A percentile compares a stretch with the other conserved stretches of the same genome.
Evolutionary conservation across 2,113 vertebrate species (phyloP).

Genomic region (rabbit (Oryctolagus cuniculus)): DNA sequence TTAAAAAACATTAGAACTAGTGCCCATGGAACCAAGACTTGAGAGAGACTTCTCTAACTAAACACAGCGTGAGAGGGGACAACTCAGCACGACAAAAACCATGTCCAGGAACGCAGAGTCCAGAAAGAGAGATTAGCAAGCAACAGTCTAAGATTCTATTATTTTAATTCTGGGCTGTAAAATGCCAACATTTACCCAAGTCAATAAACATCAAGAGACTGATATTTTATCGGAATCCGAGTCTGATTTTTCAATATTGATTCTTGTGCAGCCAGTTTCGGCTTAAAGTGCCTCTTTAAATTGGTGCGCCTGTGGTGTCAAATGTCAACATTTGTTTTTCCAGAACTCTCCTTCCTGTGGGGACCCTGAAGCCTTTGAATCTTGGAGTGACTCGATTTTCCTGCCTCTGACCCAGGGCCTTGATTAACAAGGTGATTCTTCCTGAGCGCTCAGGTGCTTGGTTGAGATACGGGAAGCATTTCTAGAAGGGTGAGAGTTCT

Average conservation of each 20-base stretch:
- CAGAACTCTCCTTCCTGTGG: constrained; percentile 68
- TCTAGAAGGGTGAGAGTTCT: not conserved
- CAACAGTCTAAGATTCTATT: constrained; percentile 58
- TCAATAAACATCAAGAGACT: constrained; percentile 79
- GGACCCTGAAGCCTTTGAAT: constrained; percentile 44
- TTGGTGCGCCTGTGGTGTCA: constrained; percentile 63
- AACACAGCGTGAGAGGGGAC: not conserved
- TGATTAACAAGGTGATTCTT: not conserved
- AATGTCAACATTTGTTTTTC: constrained; percentile 78
- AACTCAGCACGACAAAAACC: constrained; percentile 23
- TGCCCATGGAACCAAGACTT: not conserved
- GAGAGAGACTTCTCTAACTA: constrained; percentile 35
- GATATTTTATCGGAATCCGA: constrained; percentile 76
- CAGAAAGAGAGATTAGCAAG: constrained; percentile 70
- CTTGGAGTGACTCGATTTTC: constrained; percentile 12
- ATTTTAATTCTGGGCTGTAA: constrained; percentile 76
- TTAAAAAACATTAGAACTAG: constrained; percentile 5
- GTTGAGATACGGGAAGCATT: not conserved
- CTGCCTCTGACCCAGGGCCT: not conserved
- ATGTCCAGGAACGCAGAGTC: not conserved
- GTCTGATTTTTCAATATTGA: constrained; percentile 82
- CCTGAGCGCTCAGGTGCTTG: not conserved
- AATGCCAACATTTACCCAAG: constrained; percentile 81
- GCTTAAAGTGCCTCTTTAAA: constrained; percentile 69
- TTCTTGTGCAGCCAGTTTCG: constrained; percentile 79